A percentile compares a stretch with the other conserved stretches of the same genome.
phyloP scores from a whole-genome alignment of 2,113 vertebrate species.

The Pitta sordida region DNA sequence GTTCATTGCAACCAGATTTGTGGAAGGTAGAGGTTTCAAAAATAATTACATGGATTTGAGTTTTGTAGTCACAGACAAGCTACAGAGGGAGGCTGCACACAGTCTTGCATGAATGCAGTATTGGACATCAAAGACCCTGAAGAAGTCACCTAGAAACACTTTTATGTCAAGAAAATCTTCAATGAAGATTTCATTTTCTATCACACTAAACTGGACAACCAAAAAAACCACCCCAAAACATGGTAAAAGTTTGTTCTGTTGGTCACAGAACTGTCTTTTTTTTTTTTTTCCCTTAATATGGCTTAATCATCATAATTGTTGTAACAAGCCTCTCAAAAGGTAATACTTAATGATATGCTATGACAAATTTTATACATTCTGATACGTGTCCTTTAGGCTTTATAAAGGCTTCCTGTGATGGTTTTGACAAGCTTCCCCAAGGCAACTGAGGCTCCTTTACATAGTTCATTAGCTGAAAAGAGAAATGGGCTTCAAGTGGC shows the following conservation, averaged over 20 bases:
- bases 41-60: not conserved
- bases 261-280: not conserved
- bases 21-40: not conserved
- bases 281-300: not conserved
- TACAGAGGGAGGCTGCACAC: not conserved
- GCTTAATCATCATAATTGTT: slow-evolving; percentile 17
- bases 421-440: slow-evolving; percentile 43
- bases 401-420: slow-evolving; percentile 16
- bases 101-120: not conserved
- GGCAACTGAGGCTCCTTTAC: slow-evolving; percentile 28
- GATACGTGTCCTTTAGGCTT: slow-evolving; percentile 44
- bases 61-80: not conserved
- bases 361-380: slow-evolving; percentile 45
- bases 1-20: not conserved
- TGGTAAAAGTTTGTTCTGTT: not conserved
- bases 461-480: slow-evolving; percentile 40
- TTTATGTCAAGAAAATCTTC: not conserved
- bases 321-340: slow-evolving; percentile 30
- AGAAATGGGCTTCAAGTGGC: slow-evolving; percentile 22
- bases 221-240: rapidly evolving
- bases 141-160: not conserved
- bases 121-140: not conserved
- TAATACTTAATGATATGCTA: slow-evolving; percentile 28
- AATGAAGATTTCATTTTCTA: not conserved
- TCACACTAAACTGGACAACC: not conserved